Percentiles rank a stretch among this genome's conserved stretches.
These are phyloP conservation scores for Pocillopora meandrina DNA, from an alignment of 92 coral and sea anemone species.

Conservation along the genomic window DNA sequence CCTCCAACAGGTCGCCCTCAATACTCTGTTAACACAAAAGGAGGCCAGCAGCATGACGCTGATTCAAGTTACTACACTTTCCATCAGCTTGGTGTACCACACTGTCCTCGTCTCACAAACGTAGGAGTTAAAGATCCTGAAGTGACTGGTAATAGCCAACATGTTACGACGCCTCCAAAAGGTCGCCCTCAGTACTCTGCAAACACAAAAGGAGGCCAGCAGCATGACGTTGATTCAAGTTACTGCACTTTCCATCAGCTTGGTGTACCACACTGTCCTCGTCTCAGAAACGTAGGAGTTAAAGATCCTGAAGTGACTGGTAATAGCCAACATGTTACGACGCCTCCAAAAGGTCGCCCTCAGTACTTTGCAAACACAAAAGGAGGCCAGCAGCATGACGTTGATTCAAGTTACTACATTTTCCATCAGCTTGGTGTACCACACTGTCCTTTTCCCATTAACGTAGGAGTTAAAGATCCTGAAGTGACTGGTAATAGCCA, in stretches of 20 bases:
- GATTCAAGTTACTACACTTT: not conserved
- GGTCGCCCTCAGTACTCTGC: not conserved
- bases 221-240: not conserved
- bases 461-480: no score
- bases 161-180: not conserved
- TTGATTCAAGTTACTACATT: not conserved
- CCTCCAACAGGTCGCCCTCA: not conserved
- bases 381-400: not conserved
- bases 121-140: no score
- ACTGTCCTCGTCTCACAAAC: not conserved
- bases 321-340: not conserved
- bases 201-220: not conserved
- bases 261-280: no score
- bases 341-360: not conserved
- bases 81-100: not conserved
- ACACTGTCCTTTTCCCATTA: not conserved
- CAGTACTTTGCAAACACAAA: not conserved
- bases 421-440: not conserved
- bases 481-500: no score
- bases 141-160: no score
- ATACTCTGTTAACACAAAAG: not conserved
- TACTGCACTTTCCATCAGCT: no score
- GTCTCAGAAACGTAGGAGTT: no score
- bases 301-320: no score
- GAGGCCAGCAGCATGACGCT: not conserved